phyloP scores from a whole-genome alignment of 92 coral and sea anemone species.

The Epizoanthus rinbou region DNA sequence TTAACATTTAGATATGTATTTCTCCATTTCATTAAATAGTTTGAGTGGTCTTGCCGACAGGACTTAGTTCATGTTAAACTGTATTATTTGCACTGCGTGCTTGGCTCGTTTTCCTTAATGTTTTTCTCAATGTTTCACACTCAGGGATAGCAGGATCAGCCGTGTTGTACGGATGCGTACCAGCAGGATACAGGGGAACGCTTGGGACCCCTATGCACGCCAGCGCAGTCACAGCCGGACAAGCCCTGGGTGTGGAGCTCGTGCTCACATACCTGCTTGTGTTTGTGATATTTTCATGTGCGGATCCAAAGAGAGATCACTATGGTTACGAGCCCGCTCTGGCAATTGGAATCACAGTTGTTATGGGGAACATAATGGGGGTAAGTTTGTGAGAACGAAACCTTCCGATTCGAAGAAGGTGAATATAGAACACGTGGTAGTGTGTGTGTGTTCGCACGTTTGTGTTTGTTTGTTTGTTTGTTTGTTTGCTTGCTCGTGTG shows the following conservation, averaged over 20 bases:
- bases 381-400: constrained; percentile 48
- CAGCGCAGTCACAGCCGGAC: constrained; percentile 72
- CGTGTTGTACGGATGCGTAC: constrained; percentile 77
- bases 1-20: too few relatives aligned
- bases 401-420: background rate
- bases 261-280: constrained; percentile 84
- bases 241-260: constrained; percentile 82
- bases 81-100: too few relatives aligned
- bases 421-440: too few relatives aligned
- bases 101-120: too few relatives aligned
- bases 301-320: constrained; percentile 74
- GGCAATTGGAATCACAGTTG: constrained; percentile 84
- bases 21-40: too few relatives aligned
- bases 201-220: constrained; percentile 83
- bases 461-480: background rate
- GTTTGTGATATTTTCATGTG: constrained; percentile 79
- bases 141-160: constrained; percentile 91
- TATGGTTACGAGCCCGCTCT: constrained; percentile 89
- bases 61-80: too few relatives aligned
- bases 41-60: too few relatives aligned
- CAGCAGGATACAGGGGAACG: constrained; percentile 69
- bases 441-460: background rate
- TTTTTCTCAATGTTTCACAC: background rate
- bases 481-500: too few relatives aligned
- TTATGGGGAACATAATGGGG: constrained; percentile 83